These are phyloP conservation scores for Luidia sarsii DNA, from an alignment of 53 echinoderm and acorn worm genomes.

Conservation along the genomic window DNA sequence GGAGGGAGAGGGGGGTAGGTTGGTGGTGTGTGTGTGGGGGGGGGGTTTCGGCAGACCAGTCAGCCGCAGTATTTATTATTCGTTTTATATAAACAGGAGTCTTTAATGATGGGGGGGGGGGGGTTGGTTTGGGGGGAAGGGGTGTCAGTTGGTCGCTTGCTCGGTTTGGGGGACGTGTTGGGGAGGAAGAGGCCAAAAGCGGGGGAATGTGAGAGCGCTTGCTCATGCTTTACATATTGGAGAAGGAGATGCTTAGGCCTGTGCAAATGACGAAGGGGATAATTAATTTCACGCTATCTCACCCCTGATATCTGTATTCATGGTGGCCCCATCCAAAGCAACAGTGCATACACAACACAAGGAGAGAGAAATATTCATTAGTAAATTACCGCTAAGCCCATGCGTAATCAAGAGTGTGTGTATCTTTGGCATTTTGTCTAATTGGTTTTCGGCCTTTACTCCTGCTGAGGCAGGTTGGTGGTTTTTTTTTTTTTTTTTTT, in stretches of 20 bases:
- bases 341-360: conserved; percentile 2
- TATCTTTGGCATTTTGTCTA: not conserved
- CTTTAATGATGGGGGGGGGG: conserved; percentile 19
- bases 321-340: not conserved
- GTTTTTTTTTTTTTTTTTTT: no score
- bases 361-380: not conserved
- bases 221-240: no score
- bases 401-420: conserved; percentile 1
- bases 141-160: no score
- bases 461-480: no score
- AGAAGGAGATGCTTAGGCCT: no score
- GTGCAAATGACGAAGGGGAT: no score
- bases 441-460: not conserved
- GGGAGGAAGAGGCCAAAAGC: no score
- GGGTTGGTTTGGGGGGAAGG: no score
- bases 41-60: not conserved
- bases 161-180: no score
- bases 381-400: conserved; percentile 10
- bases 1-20: not conserved
- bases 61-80: conserved; percentile 21
- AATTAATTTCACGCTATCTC: not conserved
- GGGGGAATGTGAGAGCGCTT: no score
- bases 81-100: conserved; percentile 30
- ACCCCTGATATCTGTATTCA: not conserved
- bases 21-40: not conserved